Conservation (phyloP, 2,797 vertebrate genomes). For the Micropoecilia bifurca region DNA sequence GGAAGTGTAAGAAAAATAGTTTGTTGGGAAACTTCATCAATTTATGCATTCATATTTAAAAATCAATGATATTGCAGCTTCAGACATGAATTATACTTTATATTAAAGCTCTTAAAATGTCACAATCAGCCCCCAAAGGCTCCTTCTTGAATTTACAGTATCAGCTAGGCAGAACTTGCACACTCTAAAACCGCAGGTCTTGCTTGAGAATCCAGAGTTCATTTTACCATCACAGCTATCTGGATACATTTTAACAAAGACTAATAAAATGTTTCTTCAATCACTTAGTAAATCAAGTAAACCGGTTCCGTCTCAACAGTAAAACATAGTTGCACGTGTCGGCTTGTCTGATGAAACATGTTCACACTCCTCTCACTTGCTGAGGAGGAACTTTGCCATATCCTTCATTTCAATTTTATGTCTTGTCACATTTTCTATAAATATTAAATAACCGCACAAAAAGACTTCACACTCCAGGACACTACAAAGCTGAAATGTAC, state of each 20-base stretch:
- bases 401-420: constrained; percentile 19
- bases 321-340: background rate
- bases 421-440: constrained; percentile 33
- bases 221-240: background rate
- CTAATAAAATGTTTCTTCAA: background rate
- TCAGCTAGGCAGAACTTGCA: background rate
- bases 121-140: background rate
- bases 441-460: constrained; percentile 56
- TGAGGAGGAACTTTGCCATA: background rate
- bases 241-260: background rate
- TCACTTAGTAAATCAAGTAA: background rate
- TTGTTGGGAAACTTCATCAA: background rate
- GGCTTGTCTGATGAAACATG: background rate
- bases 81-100: background rate
- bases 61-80: background rate
- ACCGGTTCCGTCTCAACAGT: background rate
- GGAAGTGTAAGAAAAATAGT: background rate
- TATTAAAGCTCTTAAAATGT: background rate
- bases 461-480: constrained; percentile 4
- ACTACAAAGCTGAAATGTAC: constrained; percentile 31
- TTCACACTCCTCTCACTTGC: background rate
- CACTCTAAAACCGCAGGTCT: background rate
- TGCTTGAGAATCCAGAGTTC: background rate
- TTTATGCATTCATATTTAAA: background rate
- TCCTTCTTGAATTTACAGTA: background rate